phyloP scores from a whole-genome alignment of 2,113 vertebrate species.

The Eleginops maclovinus region DNA sequence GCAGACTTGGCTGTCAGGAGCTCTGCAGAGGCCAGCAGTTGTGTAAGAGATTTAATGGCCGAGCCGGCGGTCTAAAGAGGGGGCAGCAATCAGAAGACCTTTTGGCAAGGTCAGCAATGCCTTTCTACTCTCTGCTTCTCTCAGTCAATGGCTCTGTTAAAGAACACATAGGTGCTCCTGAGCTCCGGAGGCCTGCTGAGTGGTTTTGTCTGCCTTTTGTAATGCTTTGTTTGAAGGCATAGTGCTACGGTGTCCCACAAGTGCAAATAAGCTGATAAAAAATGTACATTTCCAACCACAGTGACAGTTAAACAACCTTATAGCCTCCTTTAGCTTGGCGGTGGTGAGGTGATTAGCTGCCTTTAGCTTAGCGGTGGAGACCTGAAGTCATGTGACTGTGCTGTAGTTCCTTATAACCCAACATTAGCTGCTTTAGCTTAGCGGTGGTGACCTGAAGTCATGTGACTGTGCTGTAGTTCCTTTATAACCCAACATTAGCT shows the following conservation, averaged over 20 bases:
- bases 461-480: too few relatives aligned
- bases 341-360: too few relatives aligned
- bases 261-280: too few relatives aligned
- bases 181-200: not conserved
- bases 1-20: slow-evolving; percentile 54
- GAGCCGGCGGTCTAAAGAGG: slow-evolving; percentile 43
- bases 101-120: slow-evolving; percentile 53
- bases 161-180: not conserved
- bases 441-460: too few relatives aligned
- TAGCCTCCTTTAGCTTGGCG: too few relatives aligned
- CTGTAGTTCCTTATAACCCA: too few relatives aligned
- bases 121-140: slow-evolving; percentile 45
- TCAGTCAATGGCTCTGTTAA: slow-evolving; percentile 34
- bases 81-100: slow-evolving; percentile 50
- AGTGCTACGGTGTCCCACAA: not conserved
- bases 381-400: too few relatives aligned
- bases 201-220: not conserved
- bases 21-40: slow-evolving; percentile 62
- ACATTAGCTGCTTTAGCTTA: too few relatives aligned
- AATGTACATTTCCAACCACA: too few relatives aligned
- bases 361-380: too few relatives aligned
- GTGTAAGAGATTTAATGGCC: slow-evolving; percentile 63
- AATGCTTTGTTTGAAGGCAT: not conserved
- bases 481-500: too few relatives aligned
- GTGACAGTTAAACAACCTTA: too few relatives aligned